A percentile compares a stretch with the other conserved stretches of the same genome.
Evolutionary conservation across 2,113 vertebrate genomes (phyloP).

Genomic region (Bujurquina vittata): DNA sequence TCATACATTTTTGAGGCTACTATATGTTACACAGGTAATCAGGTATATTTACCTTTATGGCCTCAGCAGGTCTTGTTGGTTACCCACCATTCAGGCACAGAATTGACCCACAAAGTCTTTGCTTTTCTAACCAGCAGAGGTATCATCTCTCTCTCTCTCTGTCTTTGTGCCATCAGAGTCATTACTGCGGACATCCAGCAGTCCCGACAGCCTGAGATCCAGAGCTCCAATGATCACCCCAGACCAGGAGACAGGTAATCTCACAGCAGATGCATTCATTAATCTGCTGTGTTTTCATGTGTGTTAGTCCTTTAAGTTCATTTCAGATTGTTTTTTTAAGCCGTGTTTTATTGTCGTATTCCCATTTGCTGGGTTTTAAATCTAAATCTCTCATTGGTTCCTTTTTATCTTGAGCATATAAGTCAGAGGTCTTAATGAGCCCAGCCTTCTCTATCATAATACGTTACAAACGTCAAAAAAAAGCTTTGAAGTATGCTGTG

Average conservation of each 20-base stretch:
- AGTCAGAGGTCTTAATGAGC: too few species aligned
- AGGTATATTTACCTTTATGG: not conserved
- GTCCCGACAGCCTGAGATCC: constrained; percentile 76
- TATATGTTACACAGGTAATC: not conserved
- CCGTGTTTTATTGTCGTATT: too few species aligned
- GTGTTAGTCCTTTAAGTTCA: not conserved
- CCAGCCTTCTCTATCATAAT: too few species aligned
- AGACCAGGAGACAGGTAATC: constrained; percentile 76
- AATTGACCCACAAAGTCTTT: not conserved
- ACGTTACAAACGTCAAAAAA: too few species aligned
- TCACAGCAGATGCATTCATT: not conserved
- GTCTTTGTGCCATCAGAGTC: constrained; percentile 64
- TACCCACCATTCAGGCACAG: not conserved
- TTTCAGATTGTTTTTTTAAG: not conserved
- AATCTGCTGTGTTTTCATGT: not conserved
- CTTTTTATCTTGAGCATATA: too few species aligned
- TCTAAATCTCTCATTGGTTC: too few species aligned
- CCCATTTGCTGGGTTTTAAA: too few species aligned
- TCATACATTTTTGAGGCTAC: not conserved
- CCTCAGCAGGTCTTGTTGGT: not conserved
- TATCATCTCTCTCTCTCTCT: not conserved
- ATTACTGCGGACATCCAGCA: constrained; percentile 73
- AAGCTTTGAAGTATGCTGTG: too few species aligned
- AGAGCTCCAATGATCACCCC: constrained; percentile 77
- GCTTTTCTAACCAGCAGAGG: not conserved